Evolutionary conservation across 2,113 vertebrate genomes (phyloP).

Genomic region (Charadrius vociferus): DNA sequence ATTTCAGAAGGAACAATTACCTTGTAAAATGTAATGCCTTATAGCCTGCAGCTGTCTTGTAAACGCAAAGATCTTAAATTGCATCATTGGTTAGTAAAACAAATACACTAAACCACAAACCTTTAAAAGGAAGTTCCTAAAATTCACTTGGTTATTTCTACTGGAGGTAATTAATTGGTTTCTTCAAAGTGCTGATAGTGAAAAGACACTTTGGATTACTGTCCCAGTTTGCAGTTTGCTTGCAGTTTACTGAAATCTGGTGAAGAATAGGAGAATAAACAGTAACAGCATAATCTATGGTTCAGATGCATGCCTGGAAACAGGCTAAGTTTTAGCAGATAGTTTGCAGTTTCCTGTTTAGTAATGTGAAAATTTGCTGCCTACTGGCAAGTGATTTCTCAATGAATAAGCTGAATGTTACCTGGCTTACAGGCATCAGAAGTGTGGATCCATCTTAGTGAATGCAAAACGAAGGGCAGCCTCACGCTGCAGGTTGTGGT

Average conservation of each 20-base stretch:
- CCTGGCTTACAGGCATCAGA: neutral
- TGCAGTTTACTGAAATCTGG: neutral
- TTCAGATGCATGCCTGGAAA: neutral
- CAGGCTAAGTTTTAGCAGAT: neutral
- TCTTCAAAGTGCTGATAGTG: neutral
- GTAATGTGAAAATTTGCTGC: neutral
- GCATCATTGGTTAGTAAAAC: neutral
- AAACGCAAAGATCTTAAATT: neutral
- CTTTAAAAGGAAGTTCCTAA: neutral
- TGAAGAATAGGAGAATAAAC: neutral
- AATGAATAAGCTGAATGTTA: neutral
- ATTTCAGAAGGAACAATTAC: neutral
- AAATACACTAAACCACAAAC: neutral
- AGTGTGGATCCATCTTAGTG: neutral
- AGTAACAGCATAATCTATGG: neutral
- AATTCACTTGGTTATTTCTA: neutral
- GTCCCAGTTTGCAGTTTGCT: neutral
- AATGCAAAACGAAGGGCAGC: neutral
- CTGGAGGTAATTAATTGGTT: neutral
- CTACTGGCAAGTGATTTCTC: neutral
- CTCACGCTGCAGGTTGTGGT: neutral
- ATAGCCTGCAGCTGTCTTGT: neutral
- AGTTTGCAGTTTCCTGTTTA: neutral
- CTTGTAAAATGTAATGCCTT: neutral
- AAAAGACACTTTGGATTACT: neutral